Evolutionary conservation across 2,888 invertebrate species (phyloP).

Genomic region (Creontiades dilutus): DNA sequence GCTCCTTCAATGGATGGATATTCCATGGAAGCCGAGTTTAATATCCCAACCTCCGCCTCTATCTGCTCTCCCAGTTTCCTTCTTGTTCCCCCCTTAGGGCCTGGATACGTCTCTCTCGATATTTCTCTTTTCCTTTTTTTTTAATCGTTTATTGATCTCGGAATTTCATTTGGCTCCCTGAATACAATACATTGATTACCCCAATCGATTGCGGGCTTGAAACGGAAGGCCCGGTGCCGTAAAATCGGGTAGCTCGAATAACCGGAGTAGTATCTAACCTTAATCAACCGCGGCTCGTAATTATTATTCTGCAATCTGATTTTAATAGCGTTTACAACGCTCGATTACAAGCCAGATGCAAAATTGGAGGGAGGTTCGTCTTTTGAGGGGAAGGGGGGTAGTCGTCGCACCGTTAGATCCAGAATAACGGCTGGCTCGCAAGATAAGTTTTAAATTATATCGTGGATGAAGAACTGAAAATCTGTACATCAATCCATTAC

Average conservation of each 20-base stretch:
- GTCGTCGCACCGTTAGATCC: neutral
- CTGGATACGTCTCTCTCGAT: neutral
- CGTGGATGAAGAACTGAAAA: neutral
- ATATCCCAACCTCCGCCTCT: neutral
- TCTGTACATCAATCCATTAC: neutral
- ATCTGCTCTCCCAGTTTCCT: neutral
- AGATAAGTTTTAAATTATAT: neutral
- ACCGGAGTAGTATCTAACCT: conserved; percentile 48
- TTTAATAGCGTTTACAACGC: conserved; percentile 55
- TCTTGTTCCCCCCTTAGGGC: neutral
- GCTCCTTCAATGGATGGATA: conserved; percentile 47
- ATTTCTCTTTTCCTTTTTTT: neutral
- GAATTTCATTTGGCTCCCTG: conserved; percentile 63
- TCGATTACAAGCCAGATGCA: conserved; percentile 19
- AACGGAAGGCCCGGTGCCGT: conserved; percentile 32
- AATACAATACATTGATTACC: conserved; percentile 52
- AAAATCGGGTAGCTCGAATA: conserved; percentile 49
- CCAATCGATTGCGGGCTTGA: neutral
- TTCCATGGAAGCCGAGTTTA: conserved; percentile 50
- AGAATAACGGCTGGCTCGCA: neutral
- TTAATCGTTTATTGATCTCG: conserved; percentile 65
- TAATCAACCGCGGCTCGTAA: conserved; percentile 35
- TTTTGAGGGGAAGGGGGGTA: neutral
- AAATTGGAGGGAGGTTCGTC: conserved; percentile 9
- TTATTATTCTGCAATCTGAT: conserved; percentile 58